Evolutionary conservation across 2,888 invertebrate species (phyloP), one percentile per base, ranked within the genome.

Genomic region (Cremastinae sp.): DNA sequence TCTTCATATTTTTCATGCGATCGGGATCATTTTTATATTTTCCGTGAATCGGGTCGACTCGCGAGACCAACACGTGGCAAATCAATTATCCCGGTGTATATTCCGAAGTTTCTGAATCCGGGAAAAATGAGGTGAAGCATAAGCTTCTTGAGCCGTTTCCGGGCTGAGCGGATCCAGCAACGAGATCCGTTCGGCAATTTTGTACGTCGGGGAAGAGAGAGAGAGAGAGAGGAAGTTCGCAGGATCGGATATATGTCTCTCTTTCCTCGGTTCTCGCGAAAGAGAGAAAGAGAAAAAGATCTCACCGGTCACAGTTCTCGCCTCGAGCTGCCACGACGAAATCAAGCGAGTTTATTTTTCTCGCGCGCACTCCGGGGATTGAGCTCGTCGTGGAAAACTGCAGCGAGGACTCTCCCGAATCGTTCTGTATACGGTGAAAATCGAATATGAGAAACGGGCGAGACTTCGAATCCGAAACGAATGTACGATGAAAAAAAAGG

Each of bases 311-410:
- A 7, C n/a, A 28, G 56, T 64, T 34, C 16, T 69, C 61, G 65
- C 53, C 38, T 58, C 20, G 14, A 53, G 53, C 62, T 53, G 59
- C 20, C 43, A 65, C 41, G 73, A 38, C 53, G 59, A 65, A 76
- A 70, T 76, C 47, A 69, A 56, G 34, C 54, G 41, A 73, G 34
- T 73, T 45, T 73, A 59, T 76, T 69, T 49, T 59, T 45, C 45
- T 47, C 49, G 65, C 59, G 69, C 54, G 59, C 59, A 69, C 64
- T 69, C 54, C n/a, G 54, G 14, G 53, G n/a, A 76, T 73, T 70
- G 69, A 69, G 73, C 70, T 69, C 9, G 2, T 36, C 34, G 34
- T 22, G 34, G 18, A 34, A 38, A 56, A 36, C 58, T 41, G 49
- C 41, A 54, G 59, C 45, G 58, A 10, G 12, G 22, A 54, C 14